Evolutionary conservation across 2,113 vertebrate genomes (phyloP).

Genomic region (Uria aalge): DNA sequence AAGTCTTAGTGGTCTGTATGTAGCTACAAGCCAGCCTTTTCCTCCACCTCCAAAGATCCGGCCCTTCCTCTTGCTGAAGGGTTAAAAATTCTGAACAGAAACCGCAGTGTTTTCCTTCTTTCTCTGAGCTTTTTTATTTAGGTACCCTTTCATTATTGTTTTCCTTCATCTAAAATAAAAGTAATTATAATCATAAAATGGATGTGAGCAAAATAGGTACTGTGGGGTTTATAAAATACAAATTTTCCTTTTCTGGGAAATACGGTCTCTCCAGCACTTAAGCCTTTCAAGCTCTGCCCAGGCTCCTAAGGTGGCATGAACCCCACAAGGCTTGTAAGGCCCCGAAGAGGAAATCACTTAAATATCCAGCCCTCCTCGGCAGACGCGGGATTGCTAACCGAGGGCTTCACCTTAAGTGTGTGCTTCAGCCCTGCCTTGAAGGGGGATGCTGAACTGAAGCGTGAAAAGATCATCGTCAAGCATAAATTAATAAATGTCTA

Average conservation of each 20-base stretch:
- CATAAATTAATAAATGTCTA: background rate
- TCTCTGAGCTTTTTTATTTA: constrained; percentile 22
- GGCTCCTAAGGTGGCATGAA: constrained; percentile 6
- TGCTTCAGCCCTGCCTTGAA: background rate
- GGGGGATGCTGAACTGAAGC: accelerated
- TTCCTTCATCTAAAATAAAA: constrained; percentile 29
- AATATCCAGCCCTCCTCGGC: background rate
- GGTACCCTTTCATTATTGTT: constrained; percentile 41
- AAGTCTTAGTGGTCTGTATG: background rate
- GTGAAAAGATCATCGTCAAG: accelerated
- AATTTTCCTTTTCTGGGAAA: constrained; percentile 53
- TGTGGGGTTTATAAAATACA: constrained; percentile 34
- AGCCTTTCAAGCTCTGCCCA: constrained; percentile 27
- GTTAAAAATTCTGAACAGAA: constrained; percentile 39
- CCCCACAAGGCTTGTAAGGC: constrained; percentile 27
- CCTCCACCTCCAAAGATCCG: background rate
- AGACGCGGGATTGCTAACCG: background rate
- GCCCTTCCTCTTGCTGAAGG: background rate
- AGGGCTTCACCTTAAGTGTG: accelerated
- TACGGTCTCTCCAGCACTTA: background rate
- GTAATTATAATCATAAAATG: constrained; percentile 59
- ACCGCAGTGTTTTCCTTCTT: constrained; percentile 7
- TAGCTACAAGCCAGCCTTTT: background rate
- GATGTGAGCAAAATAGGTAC: constrained; percentile 30
- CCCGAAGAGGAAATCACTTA: background rate